Evolutionary conservation across 2,113 vertebrate species (phyloP), one percentile per base, ranked within the genome.

Genomic region (Menura novaehollandiae): DNA sequence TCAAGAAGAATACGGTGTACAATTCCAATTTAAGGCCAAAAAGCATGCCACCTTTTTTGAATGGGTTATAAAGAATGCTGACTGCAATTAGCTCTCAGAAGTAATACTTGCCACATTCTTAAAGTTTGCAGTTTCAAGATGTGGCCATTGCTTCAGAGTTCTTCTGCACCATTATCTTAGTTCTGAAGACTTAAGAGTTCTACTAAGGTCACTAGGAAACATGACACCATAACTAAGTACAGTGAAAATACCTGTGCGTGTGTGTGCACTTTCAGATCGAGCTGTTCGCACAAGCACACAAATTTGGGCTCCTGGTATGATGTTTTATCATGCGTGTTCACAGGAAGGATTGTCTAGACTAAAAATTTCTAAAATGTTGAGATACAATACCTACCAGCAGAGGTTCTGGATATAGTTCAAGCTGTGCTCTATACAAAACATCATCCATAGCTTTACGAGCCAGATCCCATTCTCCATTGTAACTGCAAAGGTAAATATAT

Each of bases 381-480:
- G 75, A 73, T 59, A 33, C 26, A 85, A 68, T 12, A 99, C 99
- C 62, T 98, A 99, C 99, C 99, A 99, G 97, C 30, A 99, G 96
- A 85, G 99, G 99, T 96, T 99, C 99, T 88, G 99, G 99, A 97
- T 99, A 99, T 62, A 99, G 97, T 68, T 99, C 99, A 75, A 99
- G 97, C 97, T 99, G 99, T 46, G 99, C 99, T 97, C 99, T 98
- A 85, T 99, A 99, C 73, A 99, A 97, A 95, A 99, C 97, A 11
- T 99, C 99, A 97, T 99, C 99, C 98, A 99, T 97, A 49, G 99
- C 99, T 98, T 98, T 99, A 89, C 98, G 99, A 96, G 99, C 99
- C 89, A 99, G 84, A 89, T 99, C 99, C 94, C 98, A 98, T 96
- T 99, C 99, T 90, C 99, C 99, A 84, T 99, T 99, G 91, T 99